These are phyloP conservation scores for Sarcophaga subvicina DNA, from an alignment of 2,888 invertebrate genomes.

Conservation along the genomic window DNA sequence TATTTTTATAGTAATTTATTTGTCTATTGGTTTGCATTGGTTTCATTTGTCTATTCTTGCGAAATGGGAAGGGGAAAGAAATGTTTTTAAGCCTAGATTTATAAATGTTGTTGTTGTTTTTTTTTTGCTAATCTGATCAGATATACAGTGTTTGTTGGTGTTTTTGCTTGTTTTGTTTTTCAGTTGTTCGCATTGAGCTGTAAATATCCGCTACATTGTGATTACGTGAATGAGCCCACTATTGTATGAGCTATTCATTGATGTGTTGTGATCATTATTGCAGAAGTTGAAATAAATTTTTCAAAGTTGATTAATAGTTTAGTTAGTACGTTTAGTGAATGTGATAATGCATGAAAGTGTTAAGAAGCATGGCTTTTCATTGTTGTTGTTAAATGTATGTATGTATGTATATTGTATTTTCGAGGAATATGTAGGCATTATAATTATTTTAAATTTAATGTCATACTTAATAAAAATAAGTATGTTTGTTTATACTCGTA, in stretches of 20 bases:
- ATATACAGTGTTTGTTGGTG: not conserved
- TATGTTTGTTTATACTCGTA: slow-evolving; percentile 41
- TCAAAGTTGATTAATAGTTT: slow-evolving; percentile 21
- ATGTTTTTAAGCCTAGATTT: slow-evolving; percentile 48
- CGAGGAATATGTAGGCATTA: slow-evolving; percentile 54
- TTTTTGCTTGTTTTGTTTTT: slow-evolving; percentile 13
- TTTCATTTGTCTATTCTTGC: slow-evolving; percentile 59
- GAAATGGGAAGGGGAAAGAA: slow-evolving; percentile 15
- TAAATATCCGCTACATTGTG: slow-evolving; percentile 9
- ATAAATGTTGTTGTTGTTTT: not conserved
- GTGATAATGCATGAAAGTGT: slow-evolving; percentile 26
- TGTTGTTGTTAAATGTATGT: slow-evolving; percentile 37
- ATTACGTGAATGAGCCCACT: slow-evolving; percentile 22
- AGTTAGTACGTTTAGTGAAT: slow-evolving; percentile 35
- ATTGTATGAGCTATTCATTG: not conserved
- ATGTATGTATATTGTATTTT: slow-evolving; percentile 52
- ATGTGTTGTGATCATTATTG: not conserved
- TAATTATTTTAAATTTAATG: slow-evolving; percentile 57
- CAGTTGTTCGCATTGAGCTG: slow-evolving; percentile 12
- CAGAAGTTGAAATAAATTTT: slow-evolving; percentile 25
- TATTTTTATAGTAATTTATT: slow-evolving; percentile 1
- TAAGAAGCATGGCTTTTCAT: slow-evolving; percentile 44
- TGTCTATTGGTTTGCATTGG: slow-evolving; percentile 66
- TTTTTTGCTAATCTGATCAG: not conserved
- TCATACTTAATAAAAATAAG: slow-evolving; percentile 69